These are phyloP conservation scores for Orchestes rusci DNA, from an alignment of 2,888 invertebrate genomes.

Conservation along the genomic window DNA sequence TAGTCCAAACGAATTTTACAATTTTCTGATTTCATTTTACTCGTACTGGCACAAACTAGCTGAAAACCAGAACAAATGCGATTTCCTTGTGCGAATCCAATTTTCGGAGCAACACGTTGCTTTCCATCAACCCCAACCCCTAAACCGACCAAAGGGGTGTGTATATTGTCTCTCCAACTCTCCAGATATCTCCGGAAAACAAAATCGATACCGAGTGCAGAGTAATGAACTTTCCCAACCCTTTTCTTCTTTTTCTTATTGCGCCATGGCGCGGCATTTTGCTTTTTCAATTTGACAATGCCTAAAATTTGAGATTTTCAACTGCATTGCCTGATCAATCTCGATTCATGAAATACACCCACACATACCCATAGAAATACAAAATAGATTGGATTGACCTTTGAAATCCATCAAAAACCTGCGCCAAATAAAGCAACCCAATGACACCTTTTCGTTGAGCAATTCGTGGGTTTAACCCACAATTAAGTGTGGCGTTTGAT, in stretches of 20 bases:
- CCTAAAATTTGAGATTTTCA: no score
- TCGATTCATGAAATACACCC: no score
- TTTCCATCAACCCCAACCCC: not conserved
- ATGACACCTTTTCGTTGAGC: not conserved
- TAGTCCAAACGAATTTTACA: no score
- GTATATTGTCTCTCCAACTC: conserved; percentile 9
- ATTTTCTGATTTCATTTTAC: no score
- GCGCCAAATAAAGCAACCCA: not conserved
- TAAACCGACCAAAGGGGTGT: no score
- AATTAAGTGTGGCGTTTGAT: not conserved
- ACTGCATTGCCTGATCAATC: no score
- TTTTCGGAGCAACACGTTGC: not conserved
- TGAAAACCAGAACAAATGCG: no score
- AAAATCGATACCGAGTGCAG: conserved; percentile 22
- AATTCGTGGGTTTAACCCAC: not conserved
- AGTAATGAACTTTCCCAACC: conserved; percentile 23
- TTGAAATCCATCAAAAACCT: not conserved
- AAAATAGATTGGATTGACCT: not conserved
- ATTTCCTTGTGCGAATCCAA: no score
- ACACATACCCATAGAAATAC: no score
- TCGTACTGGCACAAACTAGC: no score
- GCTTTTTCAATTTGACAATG: no score
- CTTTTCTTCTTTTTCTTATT: conserved; percentile 5
- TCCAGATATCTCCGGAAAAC: conserved; percentile 19
- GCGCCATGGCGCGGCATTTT: no score